Base-by-base conservation (phyloP, 2,797 vertebrate genomes). In the Phyllotis vaccarum region DNA sequence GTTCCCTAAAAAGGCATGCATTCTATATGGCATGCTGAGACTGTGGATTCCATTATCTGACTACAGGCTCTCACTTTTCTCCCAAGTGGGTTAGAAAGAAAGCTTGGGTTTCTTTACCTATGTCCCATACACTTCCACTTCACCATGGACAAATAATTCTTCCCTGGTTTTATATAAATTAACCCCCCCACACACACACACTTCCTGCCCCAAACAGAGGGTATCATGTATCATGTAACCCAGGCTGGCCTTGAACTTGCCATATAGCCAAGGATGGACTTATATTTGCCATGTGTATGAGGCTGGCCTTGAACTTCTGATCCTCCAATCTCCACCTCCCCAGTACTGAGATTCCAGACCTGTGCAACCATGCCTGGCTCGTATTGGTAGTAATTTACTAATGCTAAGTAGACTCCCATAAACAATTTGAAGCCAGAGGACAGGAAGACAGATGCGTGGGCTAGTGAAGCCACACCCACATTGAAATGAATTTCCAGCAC, bases 51-150 rank as follows among this genome's bases (percentile, higher is more conserved):
- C 22, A 19, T 0, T 17, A 52, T 91, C 93, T 83, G 64, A 37
- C 9, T 9, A 54, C 24, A 86, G 86, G 75, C 22, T 70, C 60
- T 89, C 43, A 7, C 24, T 90, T 92, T 70, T 62, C 78, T 90
- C 60, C 46, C 66, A 22, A 22, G 79, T 37, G 62, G 68, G 34
- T 83, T 90, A 94, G 37, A 89, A 89, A 86, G 34, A 74, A 81
- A 88, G 31, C 56, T 95, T 66, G 11, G 29, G 87, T 96, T 70
- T 56, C 62, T 91, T 93, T 95, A 66, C 90, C 92, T 46, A 17
- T 40, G 24, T 89, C n/a, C 4, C 6, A 12, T 60, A 83, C 74
- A 89, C 56, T 37, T 60, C 60, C 64, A 24, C 70, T 93, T 81
- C 10, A 62, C 79, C 72, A 74, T 31, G 75, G 46, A 34, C 74